Conservation (phyloP, 2,888 invertebrate genomes). For the Brassicogethes aeneus region DNA sequence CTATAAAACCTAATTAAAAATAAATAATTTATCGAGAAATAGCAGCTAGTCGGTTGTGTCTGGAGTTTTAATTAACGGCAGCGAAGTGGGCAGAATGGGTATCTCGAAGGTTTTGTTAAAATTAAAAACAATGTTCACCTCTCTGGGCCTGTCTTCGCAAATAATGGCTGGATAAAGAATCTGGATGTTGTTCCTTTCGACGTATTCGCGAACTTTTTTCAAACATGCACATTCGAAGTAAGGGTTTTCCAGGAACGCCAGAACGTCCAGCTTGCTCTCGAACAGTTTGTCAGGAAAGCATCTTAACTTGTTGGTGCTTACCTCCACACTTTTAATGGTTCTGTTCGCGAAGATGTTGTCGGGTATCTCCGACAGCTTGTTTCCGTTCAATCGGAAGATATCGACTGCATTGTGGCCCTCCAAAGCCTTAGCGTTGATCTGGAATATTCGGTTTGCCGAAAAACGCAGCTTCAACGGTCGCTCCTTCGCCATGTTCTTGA, state of each 20-base stretch:
- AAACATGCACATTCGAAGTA: constrained; percentile 29
- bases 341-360: constrained; percentile 23
- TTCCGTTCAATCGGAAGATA: constrained; percentile 26
- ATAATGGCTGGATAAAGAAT: constrained; percentile 26
- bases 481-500: constrained; percentile 22
- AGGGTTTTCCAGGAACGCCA: constrained; percentile 26
- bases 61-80: too few species aligned
- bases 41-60: too few species aligned
- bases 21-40: too few species aligned
- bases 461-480: constrained; percentile 26
- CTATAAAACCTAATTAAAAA: too few species aligned
- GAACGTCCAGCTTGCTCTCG: constrained; percentile 14
- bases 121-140: constrained; percentile 25
- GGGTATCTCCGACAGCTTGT: constrained; percentile 22
- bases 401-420: constrained; percentile 18
- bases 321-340: constrained; percentile 22
- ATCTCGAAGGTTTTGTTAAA: constrained; percentile 26
- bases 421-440: constrained; percentile 25
- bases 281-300: constrained; percentile 27
- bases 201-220: constrained; percentile 25
- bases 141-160: constrained; percentile 21
- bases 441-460: constrained; percentile 26
- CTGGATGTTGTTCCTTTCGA: constrained; percentile 21
- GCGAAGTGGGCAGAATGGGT: constrained; percentile 9
- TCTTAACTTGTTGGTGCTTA: constrained; percentile 26